phyloP scores from a whole-genome alignment of 1,140 invertebrate species.

The Holotrichia oblita region DNA sequence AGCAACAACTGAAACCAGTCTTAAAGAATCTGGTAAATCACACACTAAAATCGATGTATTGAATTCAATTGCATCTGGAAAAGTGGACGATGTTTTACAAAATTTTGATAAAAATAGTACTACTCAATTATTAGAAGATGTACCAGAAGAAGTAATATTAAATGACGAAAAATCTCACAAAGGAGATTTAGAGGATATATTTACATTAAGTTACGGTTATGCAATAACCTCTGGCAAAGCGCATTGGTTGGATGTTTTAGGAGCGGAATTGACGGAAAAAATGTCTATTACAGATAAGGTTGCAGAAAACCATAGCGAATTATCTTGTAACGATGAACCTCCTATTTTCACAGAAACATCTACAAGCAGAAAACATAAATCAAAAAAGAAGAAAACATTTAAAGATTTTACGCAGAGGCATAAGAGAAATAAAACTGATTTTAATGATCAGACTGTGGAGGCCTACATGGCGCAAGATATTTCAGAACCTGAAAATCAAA shows the following conservation, averaged over 20 bases:
- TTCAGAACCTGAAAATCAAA: not conserved
- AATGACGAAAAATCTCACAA: not conserved
- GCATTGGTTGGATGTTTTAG: constrained; percentile 43
- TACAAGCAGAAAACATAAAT: constrained; percentile 16
- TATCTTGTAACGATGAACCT: not conserved
- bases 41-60: not conserved
- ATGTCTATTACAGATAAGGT: constrained; percentile 4
- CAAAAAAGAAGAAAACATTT: constrained; percentile 12
- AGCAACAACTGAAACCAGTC: not conserved
- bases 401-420: constrained; percentile 31
- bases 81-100: not conserved
- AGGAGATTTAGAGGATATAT: constrained; percentile 50
- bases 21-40: not conserved
- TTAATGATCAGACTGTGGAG: not conserved
- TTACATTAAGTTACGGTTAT: constrained; percentile 51
- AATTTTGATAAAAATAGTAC: too few species aligned
- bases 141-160: too few species aligned
- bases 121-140: too few species aligned
- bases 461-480: not conserved
- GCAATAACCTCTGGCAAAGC: constrained; percentile 42
- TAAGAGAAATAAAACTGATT: not conserved
- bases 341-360: not conserved
- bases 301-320: not conserved
- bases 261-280: constrained; percentile 18
- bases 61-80: not conserved